Evolutionary conservation across 92 coral and sea anemone genomes (phyloP).

Genomic region (Epizoanthus ramosus): DNA sequence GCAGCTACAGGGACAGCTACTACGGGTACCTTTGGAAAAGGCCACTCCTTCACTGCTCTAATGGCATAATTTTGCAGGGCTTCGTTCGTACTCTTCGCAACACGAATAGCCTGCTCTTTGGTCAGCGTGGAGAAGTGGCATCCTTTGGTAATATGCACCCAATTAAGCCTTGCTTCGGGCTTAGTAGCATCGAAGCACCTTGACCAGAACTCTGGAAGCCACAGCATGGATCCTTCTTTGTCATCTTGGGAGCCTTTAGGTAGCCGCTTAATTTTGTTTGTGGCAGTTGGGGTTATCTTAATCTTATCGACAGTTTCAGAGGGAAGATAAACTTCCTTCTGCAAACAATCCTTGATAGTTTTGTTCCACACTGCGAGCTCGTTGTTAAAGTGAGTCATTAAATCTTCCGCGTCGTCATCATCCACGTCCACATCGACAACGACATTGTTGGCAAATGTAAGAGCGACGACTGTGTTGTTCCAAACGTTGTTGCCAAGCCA

Average conservation of each 20-base stretch:
- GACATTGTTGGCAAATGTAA: constrained; percentile 1
- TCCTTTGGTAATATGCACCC: neutral
- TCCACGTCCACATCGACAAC: no score
- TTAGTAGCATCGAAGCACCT: no score
- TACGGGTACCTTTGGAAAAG: neutral
- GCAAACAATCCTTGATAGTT: neutral
- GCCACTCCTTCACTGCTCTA: neutral
- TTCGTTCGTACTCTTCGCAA: neutral
- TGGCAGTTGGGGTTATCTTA: neutral
- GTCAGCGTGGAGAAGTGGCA: neutral
- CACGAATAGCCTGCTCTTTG: neutral
- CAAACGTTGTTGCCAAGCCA: neutral
- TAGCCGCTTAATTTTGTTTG: neutral
- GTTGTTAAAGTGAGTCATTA: neutral
- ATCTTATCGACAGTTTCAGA: neutral
- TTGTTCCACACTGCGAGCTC: neutral
- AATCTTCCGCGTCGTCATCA: neutral
- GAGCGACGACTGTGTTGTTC: neutral
- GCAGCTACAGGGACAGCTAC: neutral
- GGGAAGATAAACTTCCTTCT: neutral
- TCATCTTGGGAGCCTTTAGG: neutral
- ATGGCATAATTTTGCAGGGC: neutral
- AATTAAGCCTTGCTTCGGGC: neutral
- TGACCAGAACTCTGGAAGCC: constrained; percentile 4
- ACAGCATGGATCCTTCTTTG: neutral